Percentiles rank a stretch among this genome's conserved stretches.
Evolutionary conservation across 2,888 invertebrate genomes (phyloP).

Genomic region (Chloroclystis v-ata): DNA sequence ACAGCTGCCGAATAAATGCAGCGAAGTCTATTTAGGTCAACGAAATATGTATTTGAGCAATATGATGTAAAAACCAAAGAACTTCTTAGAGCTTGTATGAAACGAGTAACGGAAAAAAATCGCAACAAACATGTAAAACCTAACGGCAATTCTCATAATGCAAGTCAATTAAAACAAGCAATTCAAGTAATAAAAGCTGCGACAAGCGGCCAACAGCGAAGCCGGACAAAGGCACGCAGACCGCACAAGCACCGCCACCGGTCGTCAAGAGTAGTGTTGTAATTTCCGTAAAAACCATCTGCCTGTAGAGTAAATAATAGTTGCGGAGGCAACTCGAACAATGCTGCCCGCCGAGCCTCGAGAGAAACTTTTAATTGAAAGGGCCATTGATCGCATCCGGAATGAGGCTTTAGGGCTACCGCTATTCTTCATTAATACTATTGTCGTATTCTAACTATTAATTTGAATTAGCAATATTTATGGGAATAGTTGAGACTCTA

Average conservation of each 20-base stretch:
- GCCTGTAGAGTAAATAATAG: slow-evolving; percentile 19
- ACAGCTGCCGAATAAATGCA: too few species aligned
- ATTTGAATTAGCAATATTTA: slow-evolving; percentile 6
- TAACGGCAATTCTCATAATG: not conserved
- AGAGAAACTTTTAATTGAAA: slow-evolving; percentile 67
- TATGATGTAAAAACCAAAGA: too few species aligned
- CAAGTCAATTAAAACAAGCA: not conserved
- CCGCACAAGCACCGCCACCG: slow-evolving; percentile 7
- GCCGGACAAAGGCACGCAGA: slow-evolving; percentile 5
- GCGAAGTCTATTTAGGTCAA: too few species aligned
- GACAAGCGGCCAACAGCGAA: slow-evolving; percentile 1
- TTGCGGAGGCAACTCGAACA: slow-evolving; percentile 36
- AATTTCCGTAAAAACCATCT: slow-evolving; percentile 43
- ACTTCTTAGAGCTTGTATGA: too few species aligned
- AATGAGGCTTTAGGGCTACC: slow-evolving; percentile 31
- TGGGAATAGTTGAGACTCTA: slow-evolving; percentile 1
- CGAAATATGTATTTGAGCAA: too few species aligned
- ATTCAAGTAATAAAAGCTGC: slow-evolving; percentile 1
- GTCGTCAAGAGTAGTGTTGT: slow-evolving; percentile 33
- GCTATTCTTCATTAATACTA: slow-evolving; percentile 23
- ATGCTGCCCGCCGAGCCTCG: slow-evolving; percentile 35
- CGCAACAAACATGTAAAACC: not conserved
- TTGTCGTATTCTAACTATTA: slow-evolving; percentile 18
- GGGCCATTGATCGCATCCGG: slow-evolving; percentile 54
- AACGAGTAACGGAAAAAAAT: not conserved